Percentiles rank a stretch among this genome's conserved stretches.
phyloP scores from a whole-genome alignment of 2,888 invertebrate species.

The Synanthedon tipuliformis region DNA sequence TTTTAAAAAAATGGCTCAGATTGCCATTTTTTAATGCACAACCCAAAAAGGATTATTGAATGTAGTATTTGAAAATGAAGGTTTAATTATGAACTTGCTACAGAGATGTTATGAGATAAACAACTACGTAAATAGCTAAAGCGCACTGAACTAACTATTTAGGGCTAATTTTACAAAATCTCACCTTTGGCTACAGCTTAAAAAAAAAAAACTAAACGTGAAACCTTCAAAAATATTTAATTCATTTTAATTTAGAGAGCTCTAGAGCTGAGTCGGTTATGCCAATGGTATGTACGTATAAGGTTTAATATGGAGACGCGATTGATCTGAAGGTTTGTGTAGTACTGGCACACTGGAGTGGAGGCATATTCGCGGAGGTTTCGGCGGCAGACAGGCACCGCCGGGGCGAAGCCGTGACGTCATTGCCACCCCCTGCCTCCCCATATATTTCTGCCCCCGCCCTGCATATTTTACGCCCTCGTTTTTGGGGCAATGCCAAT shows the following conservation, averaged over 20 bases:
- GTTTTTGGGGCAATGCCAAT: constrained; percentile 38
- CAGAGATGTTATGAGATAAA: not conserved
- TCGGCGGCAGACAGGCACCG: constrained; percentile 44
- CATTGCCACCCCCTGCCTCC: constrained; percentile 27
- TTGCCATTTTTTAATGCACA: no score
- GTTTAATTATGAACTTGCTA: not conserved
- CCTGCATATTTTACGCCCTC: constrained; percentile 52
- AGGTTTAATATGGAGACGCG: constrained; percentile 21
- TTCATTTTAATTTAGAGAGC: not conserved
- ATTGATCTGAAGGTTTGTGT: constrained; percentile 40
- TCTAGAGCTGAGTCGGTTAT: constrained; percentile 14
- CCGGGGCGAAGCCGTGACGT: constrained; percentile 51
- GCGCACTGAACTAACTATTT: not conserved
- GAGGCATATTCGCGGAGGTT: constrained; percentile 18
- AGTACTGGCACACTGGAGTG: no score
- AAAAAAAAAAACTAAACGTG: not conserved
- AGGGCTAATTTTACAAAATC: not conserved
- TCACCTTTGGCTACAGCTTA: not conserved
- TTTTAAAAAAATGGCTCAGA: no score
- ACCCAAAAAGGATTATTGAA: no score
- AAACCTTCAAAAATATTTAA: not conserved
- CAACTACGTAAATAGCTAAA: not conserved
- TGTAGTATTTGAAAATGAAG: no score
- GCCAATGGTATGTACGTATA: constrained; percentile 16
- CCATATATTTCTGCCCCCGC: constrained; percentile 18